Base-by-base conservation (phyloP, 1,140 invertebrate species). In the Heliconius nattereri region DNA sequence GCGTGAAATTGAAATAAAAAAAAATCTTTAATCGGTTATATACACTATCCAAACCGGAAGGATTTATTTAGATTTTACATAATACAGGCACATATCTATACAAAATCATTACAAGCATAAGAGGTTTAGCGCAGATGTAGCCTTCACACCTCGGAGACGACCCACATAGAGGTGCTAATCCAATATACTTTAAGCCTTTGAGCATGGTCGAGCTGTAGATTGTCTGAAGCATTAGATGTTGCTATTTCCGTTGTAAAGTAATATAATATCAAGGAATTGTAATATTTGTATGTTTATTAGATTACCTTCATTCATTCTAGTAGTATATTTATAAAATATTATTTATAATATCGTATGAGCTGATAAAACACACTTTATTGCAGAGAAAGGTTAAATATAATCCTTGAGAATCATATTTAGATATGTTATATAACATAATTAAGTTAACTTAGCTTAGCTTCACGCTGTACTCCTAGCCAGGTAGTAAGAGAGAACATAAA, bases 81-180 rank as follows among this genome's bases (percentile, higher is more conserved):
- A 11, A 60, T 60, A 26, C n/a, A 23, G 20, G 2, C n/a, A 60
- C 49, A 20, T 52, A 52, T 52, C 49, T 60, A 32, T 71, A 71
- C 35, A 71, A 71, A 71, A 71, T 60, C 20, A 23, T 60, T 76
- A 76, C 37, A 70, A 2, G 29, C 37, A 37, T 78, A 74, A 78
- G 78, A 45, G 73, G 78, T 71, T 78, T 78, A 78, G 16, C 37
- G 75, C 73, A 75, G 45, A 49, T 74, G 32, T 66, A 78, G 60
- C 78, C 72, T 78, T 78, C 78, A 71, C 78, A 78, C 72, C 37
- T 70, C 74, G 54, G 54, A 74, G 78, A 78, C 73, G 72, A 40
- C 72, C 78, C 73, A 78, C 78, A 78, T 78, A 40, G 57, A 78
- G 72, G 72, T 78, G 73, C 60, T 78, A 78, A 78, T 78, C 78